phyloP scores from a whole-genome alignment of 2,888 invertebrate species.

The Pristionchus exspectatus region DNA sequence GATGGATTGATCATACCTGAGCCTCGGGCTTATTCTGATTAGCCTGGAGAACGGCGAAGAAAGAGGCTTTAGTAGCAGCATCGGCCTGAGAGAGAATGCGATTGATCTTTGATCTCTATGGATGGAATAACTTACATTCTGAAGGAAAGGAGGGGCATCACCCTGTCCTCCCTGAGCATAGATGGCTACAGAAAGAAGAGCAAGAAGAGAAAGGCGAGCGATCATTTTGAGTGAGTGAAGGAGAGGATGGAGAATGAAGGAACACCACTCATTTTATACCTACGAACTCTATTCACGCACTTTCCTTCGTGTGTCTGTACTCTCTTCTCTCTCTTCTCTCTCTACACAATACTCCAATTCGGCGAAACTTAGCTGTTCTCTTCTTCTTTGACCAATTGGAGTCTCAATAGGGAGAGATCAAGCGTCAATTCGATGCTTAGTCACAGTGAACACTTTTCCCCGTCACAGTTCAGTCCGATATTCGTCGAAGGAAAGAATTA shows the following conservation, averaged over 20 bases:
- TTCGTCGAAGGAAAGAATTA: background rate
- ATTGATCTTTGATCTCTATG: constrained; percentile 18
- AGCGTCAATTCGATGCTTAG: constrained; percentile 6
- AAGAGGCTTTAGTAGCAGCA: background rate
- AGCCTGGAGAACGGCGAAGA: constrained; percentile 51
- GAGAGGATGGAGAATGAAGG: constrained; percentile 39
- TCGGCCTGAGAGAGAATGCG: constrained; percentile 6
- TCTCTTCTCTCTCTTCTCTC: constrained; percentile 23
- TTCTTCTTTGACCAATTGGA: constrained; percentile 38
- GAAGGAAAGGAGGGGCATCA: constrained; percentile 70
- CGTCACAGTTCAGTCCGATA: background rate
- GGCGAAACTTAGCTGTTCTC: constrained; percentile 32
- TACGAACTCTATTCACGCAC: constrained; percentile 27
- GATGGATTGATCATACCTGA: constrained; percentile 28
- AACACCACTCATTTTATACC: constrained; percentile 15
- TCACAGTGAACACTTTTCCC: background rate
- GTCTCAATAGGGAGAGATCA: background rate
- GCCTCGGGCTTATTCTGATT: constrained; percentile 49
- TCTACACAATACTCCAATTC: constrained; percentile 1
- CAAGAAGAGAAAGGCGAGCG: constrained; percentile 62
- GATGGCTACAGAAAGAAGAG: constrained; percentile 64
- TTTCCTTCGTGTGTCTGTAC: constrained; percentile 6
- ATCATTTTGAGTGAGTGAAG: constrained; percentile 24
- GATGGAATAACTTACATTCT: constrained; percentile 58
- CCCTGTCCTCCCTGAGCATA: constrained; percentile 64